Conservation (phyloP, 2,113 vertebrate species). For the Heterotilapia buettikoferi region DNA sequence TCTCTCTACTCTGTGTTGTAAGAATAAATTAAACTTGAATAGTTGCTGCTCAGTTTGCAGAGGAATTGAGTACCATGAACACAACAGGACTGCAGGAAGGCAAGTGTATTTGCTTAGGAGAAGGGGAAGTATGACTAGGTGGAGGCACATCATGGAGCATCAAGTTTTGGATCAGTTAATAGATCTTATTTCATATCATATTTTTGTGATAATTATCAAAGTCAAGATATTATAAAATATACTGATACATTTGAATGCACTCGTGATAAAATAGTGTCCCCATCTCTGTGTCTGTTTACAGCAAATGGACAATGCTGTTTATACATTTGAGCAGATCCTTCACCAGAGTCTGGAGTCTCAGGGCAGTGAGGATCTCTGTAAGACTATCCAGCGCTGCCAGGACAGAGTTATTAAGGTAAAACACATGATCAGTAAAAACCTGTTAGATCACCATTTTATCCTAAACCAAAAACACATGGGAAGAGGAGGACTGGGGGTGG, state of each 20-base stretch:
- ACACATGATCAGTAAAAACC: background rate
- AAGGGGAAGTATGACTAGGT: background rate
- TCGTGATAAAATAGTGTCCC: background rate
- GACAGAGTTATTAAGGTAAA: conserved; percentile 92
- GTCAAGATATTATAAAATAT: background rate
- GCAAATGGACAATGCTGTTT: conserved; percentile 90
- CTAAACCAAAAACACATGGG: background rate
- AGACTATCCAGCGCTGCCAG: conserved; percentile 87
- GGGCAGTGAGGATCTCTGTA: conserved; percentile 79
- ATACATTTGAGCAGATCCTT: conserved; percentile 89
- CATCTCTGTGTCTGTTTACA: conserved; percentile 32
- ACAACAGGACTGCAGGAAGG: background rate
- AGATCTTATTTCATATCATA: background rate
- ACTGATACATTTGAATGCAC: background rate
- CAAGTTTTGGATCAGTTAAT: background rate
- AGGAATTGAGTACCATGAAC: background rate
- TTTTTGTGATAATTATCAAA: background rate
- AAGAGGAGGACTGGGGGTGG: background rate
- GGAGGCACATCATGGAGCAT: background rate
- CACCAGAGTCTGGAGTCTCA: conserved; percentile 85
- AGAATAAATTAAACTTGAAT: background rate
- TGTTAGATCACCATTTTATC: background rate
- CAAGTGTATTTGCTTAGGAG: background rate
- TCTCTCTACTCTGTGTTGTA: fast-evolving
- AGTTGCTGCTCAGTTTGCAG: background rate